These are phyloP conservation scores for Urosaurus nigricauda DNA, from an alignment of 2,797 vertebrate genomes.

Conservation along the genomic window DNA sequence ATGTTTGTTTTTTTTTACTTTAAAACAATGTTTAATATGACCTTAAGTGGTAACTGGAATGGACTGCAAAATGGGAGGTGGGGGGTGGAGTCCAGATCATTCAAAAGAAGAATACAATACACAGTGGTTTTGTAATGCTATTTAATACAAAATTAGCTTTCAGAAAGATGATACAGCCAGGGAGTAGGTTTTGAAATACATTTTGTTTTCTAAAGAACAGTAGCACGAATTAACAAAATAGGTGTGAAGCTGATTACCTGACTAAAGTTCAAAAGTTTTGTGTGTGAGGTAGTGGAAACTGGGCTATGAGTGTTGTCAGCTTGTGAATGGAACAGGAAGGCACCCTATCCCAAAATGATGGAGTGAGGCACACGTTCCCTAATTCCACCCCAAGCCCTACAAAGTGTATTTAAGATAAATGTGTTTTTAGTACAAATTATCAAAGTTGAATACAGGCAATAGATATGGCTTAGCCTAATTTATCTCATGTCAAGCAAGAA, in stretches of 20 bases:
- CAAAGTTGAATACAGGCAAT: neutral
- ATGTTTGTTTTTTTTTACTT: neutral
- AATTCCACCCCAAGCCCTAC: no score
- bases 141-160: neutral
- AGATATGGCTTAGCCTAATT: neutral
- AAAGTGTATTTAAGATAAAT: neutral
- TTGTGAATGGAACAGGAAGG: no score
- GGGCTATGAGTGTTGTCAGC: no score
- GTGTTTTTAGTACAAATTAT: neutral
- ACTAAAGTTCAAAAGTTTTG: no score
- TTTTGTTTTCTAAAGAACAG: neutral
- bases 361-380: no score
- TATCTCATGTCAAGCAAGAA: neutral
- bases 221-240: neutral
- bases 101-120: neutral
- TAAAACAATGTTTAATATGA: neutral
- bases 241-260: neutral
- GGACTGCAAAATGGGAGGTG: neutral
- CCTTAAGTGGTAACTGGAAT: neutral
- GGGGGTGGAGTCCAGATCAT: neutral
- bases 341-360: no score
- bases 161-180: neutral
- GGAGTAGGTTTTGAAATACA: neutral
- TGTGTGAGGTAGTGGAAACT: no score
- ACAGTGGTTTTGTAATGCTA: neutral